phyloP scores from a whole-genome alignment of 2,888 invertebrate species.

The Timema cristinae region DNA sequence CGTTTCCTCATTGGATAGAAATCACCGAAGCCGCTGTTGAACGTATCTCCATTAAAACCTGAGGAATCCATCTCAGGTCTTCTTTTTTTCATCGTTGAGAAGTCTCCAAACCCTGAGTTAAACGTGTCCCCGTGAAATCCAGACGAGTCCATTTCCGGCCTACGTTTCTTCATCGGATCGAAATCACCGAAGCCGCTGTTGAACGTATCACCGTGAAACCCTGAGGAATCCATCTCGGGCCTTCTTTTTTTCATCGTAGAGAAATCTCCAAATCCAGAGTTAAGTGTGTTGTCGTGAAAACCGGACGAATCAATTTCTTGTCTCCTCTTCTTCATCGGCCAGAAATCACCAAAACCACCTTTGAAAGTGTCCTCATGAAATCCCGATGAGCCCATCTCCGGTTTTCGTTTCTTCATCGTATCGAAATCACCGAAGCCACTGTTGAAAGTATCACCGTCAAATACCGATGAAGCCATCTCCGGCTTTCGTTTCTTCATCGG shows the following conservation, averaged over 20 bases:
- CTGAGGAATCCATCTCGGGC: conserved; percentile 37
- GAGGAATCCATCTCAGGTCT: no score
- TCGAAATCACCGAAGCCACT: conserved; percentile 41
- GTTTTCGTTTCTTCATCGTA: conserved; percentile 39
- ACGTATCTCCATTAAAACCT: conserved; percentile 33
- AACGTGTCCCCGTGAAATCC: conserved; percentile 36
- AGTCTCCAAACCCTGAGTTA: conserved; percentile 35
- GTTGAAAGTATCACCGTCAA: conserved; percentile 41
- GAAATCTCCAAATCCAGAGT: conserved; percentile 38
- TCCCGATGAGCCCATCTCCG: conserved; percentile 38
- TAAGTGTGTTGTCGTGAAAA: conserved; percentile 40
- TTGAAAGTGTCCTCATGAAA: conserved; percentile 42
- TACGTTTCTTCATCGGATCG: conserved; percentile 35
- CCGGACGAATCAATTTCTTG: conserved; percentile 39
- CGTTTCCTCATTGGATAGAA: background rate
- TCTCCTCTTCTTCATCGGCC: conserved; percentile 38
- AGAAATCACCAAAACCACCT: conserved; percentile 40
- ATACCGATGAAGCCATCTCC: conserved; percentile 38
- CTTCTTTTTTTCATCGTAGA: conserved; percentile 36
- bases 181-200: conserved; percentile 38
- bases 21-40: conserved; percentile 34
- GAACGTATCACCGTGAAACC: conserved; percentile 41
- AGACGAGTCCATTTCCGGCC: conserved; percentile 32
- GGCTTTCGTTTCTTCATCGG: conserved; percentile 31
- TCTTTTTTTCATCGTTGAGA: conserved; percentile 33